These are phyloP conservation scores for Periplaneta americana DNA, from an alignment of 1,140 invertebrate species.

Conservation along the genomic window DNA sequence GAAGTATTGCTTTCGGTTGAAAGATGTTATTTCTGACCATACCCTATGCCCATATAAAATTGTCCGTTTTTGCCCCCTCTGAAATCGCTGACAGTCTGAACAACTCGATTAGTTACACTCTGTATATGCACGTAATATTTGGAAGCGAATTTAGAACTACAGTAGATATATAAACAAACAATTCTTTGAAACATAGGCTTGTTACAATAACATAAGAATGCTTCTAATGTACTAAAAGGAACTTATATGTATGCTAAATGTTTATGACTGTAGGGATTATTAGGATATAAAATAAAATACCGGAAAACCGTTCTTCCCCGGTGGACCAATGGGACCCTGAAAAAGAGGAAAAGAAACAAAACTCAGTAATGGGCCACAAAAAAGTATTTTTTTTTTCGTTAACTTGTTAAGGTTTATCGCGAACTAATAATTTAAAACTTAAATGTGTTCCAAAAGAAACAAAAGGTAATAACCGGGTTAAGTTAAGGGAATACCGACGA, in stretches of 20 bases:
- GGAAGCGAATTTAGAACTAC: not conserved
- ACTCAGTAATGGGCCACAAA: conserved; percentile 27
- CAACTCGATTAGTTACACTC: too few relatives aligned
- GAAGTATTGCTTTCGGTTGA: too few relatives aligned
- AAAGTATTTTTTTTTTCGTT: conserved; percentile 13
- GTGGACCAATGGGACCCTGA: conserved; percentile 69
- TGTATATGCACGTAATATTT: conserved; percentile 7
- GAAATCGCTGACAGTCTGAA: too few relatives aligned
- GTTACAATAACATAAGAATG: conserved; percentile 7
- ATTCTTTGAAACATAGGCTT: not conserved
- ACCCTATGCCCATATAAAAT: too few relatives aligned
- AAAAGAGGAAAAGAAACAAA: conserved; percentile 39
- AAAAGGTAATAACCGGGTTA: not conserved
- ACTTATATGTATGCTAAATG: conserved; percentile 27
- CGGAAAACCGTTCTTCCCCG: conserved; percentile 85
- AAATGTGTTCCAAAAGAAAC: not conserved
- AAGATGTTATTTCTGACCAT: too few relatives aligned
- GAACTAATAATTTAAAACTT: not conserved
- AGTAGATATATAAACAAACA: too few relatives aligned
- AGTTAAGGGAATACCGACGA: too few relatives aligned
- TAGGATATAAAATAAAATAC: conserved; percentile 53
- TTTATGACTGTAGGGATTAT: conserved; percentile 28
- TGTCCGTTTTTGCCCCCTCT: too few relatives aligned
- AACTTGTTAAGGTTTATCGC: not conserved
- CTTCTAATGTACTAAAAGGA: conserved; percentile 23